phyloP scores from a whole-genome alignment of 2,888 invertebrate genomes.

The Flexamia atlantica region DNA sequence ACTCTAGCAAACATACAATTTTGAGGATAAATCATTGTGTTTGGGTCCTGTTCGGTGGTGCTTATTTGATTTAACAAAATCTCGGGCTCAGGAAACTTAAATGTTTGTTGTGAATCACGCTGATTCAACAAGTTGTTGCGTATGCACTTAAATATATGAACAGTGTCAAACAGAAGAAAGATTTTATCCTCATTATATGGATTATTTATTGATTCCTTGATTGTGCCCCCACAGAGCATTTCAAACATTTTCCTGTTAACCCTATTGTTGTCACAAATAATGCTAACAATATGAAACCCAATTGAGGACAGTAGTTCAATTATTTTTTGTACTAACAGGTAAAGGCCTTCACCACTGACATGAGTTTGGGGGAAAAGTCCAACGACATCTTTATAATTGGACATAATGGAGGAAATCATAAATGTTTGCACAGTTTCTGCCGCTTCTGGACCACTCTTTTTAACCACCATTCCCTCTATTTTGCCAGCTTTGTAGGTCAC shows the following conservation, averaged over 20 bases:
- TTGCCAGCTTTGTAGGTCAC: constrained; percentile 47
- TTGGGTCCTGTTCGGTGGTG: constrained; percentile 37
- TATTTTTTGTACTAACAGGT: neutral
- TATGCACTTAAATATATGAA: constrained; percentile 51
- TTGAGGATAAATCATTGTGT: constrained; percentile 39
- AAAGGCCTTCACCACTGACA: constrained; percentile 16
- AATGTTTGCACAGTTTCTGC: constrained; percentile 44
- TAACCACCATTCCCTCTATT: constrained; percentile 39
- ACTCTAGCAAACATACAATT: constrained; percentile 42
- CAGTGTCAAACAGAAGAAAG: constrained; percentile 53
- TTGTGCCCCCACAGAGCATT: constrained; percentile 44
- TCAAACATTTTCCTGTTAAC: constrained; percentile 59
- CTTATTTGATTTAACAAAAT: constrained; percentile 43
- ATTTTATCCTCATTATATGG: constrained; percentile 34
- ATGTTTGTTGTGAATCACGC: constrained; percentile 47
- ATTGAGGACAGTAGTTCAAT: constrained; percentile 34
- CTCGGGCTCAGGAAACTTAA: constrained; percentile 48
- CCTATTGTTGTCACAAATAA: constrained; percentile 50
- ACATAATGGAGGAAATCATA: constrained; percentile 49
- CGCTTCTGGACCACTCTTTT: neutral
- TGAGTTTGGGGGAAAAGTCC: constrained; percentile 44
- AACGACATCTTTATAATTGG: constrained; percentile 43
- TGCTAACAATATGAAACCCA: constrained; percentile 26
- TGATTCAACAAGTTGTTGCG: constrained; percentile 55
- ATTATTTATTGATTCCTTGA: constrained; percentile 23